These are phyloP conservation scores for Ptychobarbus kaznakovi DNA, from an alignment of 2,797 vertebrate species.

Conservation along the genomic window DNA sequence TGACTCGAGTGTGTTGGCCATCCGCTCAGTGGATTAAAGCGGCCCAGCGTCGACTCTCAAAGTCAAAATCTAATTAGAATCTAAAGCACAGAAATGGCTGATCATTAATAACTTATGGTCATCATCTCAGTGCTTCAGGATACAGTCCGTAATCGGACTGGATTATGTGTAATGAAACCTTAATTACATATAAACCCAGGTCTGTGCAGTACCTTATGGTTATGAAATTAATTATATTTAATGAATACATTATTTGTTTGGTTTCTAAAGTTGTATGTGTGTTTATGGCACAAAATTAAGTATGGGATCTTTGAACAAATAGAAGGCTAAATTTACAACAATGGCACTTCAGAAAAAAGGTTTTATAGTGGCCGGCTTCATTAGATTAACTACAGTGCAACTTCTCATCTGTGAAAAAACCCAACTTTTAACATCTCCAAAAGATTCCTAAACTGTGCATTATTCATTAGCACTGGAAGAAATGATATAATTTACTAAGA, in stretches of 20 bases:
- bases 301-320: background rate
- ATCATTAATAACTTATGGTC: background rate
- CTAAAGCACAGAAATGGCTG: constrained; percentile 12
- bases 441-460: background rate
- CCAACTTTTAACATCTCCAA: background rate
- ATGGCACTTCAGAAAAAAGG: background rate
- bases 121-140: background rate
- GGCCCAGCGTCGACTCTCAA: background rate
- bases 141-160: background rate
- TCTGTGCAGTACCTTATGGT: background rate
- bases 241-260: background rate
- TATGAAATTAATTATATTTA: background rate
- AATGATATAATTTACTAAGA: background rate
- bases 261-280: background rate
- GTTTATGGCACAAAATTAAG: background rate
- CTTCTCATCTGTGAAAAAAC: background rate
- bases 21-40: background rate
- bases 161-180: constrained; percentile 12
- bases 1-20: background rate
- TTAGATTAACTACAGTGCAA: background rate
- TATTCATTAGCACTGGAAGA: background rate
- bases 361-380: background rate
- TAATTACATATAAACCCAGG: background rate
- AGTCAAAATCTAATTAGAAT: constrained; percentile 7
- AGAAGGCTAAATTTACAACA: background rate